Evolutionary conservation across 2,888 invertebrate species (phyloP).

Genomic region (Limnephilus auricula): DNA sequence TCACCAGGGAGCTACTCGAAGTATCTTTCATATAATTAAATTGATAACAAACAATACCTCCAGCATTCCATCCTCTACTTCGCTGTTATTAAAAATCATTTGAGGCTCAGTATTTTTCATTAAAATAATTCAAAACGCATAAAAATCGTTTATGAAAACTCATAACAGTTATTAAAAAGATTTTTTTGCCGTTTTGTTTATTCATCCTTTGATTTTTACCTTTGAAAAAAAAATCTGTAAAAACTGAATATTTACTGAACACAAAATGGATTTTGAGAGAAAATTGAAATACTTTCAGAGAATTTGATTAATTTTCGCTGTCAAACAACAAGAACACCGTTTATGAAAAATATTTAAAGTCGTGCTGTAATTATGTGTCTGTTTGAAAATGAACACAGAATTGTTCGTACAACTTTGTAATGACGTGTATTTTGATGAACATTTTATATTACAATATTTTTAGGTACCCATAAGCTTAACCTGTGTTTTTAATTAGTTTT

Average conservation of each 20-base stretch:
- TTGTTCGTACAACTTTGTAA: neutral
- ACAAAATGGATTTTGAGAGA: neutral
- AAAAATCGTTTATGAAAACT: too few species aligned
- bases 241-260: neutral
- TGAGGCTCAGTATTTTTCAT: neutral
- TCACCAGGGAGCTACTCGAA: too few species aligned
- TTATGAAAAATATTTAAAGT: neutral
- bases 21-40: too few species aligned
- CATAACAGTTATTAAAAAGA: too few species aligned
- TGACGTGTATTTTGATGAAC: neutral
- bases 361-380: neutral
- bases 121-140: neutral
- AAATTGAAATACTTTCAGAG: neutral
- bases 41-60: too few species aligned
- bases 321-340: neutral
- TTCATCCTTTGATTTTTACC: neutral
- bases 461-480: too few species aligned
- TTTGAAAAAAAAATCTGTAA: neutral
- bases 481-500: too few species aligned
- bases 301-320: neutral
- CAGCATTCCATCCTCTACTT: too few species aligned
- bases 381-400: neutral
- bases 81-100: too few species aligned
- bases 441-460: neutral
- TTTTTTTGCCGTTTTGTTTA: too few species aligned